Evolutionary conservation across 1,140 invertebrate genomes (phyloP), one percentile per base, ranked within the genome.

Genomic region (Temnothorax longispinosus): DNA sequence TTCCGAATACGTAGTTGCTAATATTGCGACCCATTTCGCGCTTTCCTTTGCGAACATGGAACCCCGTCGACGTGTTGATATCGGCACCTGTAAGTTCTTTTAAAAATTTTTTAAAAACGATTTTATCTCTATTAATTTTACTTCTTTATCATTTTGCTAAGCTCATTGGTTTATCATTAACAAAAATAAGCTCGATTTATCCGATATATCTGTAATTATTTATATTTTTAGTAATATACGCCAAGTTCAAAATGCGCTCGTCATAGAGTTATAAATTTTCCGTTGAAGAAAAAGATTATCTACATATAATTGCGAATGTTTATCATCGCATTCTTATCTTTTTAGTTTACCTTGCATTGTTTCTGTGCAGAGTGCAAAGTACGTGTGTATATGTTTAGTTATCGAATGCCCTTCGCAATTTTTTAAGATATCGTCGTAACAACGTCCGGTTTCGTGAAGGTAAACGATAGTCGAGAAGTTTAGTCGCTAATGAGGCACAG

Each of bases 71-170:
- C 74, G 87, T 85, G 13, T 65, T 41, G 87, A 88, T 21, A 21
- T n/a, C 11, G 52, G 60, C 44, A 54, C 35, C 44, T 62, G 87
- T 89, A 78, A 89, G 88, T 89, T 77, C 1, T 62, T 62, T 52
- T 6, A 18, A 41, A 67, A 41, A 54, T 74, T 47, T 11, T 38
- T 27, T 27, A 27, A 32, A 35, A 8, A 44, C 35, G 13, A 62
- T 72, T 64, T 38, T 18, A 35, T 3, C 8, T 21, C 21, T 21
- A 27, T 27, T 47, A 6, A 64, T 41, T 71, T 27, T 41, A 50
- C 7, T 50, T 38, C 1, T 1, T 47, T 7, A 41, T n/a, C 5
- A 18, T 27, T 47, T 15, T 47, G n/a, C 18, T 27, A 7, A 69
- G 21, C 11, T 15, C 47, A 7, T 41, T 71, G 15, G 1, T 4